Percentiles rank a stretch among this genome's conserved stretches.
phyloP scores from a whole-genome alignment of 2,113 vertebrate genomes.

The Peucedramus taeniatus region DNA sequence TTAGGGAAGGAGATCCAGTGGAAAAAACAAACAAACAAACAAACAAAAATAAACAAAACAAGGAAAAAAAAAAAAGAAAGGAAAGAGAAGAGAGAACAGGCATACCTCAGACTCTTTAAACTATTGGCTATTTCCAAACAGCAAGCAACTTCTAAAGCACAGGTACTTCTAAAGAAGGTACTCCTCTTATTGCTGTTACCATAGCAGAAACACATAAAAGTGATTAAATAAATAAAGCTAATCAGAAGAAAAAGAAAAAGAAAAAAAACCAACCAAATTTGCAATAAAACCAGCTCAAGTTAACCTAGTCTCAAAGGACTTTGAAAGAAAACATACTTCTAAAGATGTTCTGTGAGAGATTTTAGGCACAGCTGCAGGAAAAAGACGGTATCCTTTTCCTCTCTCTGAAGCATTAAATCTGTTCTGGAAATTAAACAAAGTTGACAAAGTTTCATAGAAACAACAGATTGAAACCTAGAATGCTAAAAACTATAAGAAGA shows the following conservation, averaged over 20 bases:
- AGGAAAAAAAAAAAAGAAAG: rapidly evolving
- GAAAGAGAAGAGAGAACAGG: neutral
- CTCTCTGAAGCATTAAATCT: conserved; percentile 22
- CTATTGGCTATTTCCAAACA: neutral
- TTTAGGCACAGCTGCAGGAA: conserved; percentile 24
- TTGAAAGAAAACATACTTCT: conserved; percentile 44
- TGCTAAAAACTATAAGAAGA: neutral
- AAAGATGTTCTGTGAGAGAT: conserved; percentile 23
- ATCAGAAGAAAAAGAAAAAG: conserved; percentile 30
- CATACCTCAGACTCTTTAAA: neutral
- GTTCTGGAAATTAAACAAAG: conserved; percentile 34
- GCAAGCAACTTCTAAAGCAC: neutral
- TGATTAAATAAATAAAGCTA: conserved; percentile 53
- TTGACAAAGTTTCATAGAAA: neutral
- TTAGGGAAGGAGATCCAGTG: neutral
- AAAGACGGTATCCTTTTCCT: neutral
- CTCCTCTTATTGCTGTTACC: conserved; percentile 6
- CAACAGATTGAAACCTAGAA: neutral
- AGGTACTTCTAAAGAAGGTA: conserved; percentile 3
- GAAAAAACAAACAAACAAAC: neutral
- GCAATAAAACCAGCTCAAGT: conserved; percentile 12
- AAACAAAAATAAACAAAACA: neutral
- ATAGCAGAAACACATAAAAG: conserved; percentile 48
- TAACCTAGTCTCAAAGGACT: conserved; percentile 14
- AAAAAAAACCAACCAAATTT: neutral